Conservation (phyloP, 2,888 invertebrate species). For the Rosalia funebris region DNA sequence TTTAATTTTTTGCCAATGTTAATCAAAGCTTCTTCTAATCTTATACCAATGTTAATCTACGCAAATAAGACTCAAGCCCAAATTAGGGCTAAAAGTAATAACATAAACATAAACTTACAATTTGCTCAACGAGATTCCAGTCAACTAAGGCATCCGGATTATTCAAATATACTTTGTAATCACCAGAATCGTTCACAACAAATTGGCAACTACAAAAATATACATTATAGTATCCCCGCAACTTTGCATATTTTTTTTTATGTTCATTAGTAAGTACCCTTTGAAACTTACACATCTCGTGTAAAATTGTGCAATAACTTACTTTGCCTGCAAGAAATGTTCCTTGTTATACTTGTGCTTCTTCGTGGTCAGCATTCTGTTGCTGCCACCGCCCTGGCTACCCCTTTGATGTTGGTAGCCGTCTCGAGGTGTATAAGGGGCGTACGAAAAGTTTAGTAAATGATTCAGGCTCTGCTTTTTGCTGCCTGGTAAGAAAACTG, state of each 20-base stretch:
- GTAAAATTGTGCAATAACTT: conserved; percentile 58
- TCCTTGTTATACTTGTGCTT: conserved; percentile 89
- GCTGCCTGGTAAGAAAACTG: conserved; percentile 83
- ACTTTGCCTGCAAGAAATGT: conserved; percentile 95
- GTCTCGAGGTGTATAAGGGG: conserved; percentile 62
- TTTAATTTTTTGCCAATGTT: too few relatives aligned
- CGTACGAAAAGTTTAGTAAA: conserved; percentile 91
- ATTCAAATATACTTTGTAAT: conserved; percentile 79
- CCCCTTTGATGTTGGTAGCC: conserved; percentile 45
- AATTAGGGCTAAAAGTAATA: too few relatives aligned
- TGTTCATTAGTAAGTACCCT: too few relatives aligned
- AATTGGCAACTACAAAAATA: conserved; percentile 85
- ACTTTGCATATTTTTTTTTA: too few relatives aligned
- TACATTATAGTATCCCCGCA: background rate
- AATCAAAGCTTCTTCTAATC: too few relatives aligned
- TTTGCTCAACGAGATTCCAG: conserved; percentile 93
- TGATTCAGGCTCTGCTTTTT: conserved; percentile 94
- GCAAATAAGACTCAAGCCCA: too few relatives aligned
- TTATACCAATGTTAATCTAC: too few relatives aligned
- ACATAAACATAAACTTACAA: conserved; percentile 78
- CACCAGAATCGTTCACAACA: conserved; percentile 84
- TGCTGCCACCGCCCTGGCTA: conserved; percentile 38
- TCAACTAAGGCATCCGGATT: conserved; percentile 91
- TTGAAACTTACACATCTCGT: too few relatives aligned
- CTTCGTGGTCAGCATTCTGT: conserved; percentile 64